phyloP scores from a whole-genome alignment of 2,113 vertebrate genomes.

The Ictalurus punctatus region DNA sequence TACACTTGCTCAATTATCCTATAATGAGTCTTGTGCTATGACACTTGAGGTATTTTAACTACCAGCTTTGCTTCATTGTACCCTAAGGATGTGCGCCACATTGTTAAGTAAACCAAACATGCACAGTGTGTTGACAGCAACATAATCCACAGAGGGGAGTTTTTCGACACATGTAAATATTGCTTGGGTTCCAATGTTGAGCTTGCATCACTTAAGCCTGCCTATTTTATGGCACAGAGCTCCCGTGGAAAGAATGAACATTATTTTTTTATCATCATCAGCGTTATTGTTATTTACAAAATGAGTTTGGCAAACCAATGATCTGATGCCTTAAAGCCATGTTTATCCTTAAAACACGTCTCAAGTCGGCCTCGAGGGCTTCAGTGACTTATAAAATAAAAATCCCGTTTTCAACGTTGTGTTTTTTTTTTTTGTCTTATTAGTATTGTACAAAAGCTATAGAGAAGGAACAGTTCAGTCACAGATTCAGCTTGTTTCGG shows the following conservation, averaged over 20 bases:
- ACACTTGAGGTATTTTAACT: slow-evolving; percentile 19
- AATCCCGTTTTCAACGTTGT: slow-evolving; percentile 85
- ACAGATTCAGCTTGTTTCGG: slow-evolving; percentile 77
- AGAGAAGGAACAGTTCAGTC: slow-evolving; percentile 89
- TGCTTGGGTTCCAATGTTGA: slow-evolving; percentile 71
- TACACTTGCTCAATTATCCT: neutral
- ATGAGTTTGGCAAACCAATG: slow-evolving; percentile 77
- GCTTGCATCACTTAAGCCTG: slow-evolving; percentile 81
- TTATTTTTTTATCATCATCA: slow-evolving; percentile 71
- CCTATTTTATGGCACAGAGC: slow-evolving; percentile 94
- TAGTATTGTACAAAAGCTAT: slow-evolving; percentile 96
- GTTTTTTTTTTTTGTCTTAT: slow-evolving; percentile 57
- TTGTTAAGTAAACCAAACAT: slow-evolving; percentile 22
- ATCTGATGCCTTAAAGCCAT: slow-evolving; percentile 93
- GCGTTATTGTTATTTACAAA: slow-evolving; percentile 93
- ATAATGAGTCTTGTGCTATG: neutral
- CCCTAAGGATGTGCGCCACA: slow-evolving; percentile 9
- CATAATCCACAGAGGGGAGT: neutral
- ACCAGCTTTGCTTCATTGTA: neutral
- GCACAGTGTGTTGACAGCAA: slow-evolving; percentile 21
- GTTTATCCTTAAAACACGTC: slow-evolving; percentile 85
- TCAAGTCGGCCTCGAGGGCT: slow-evolving; percentile 88
- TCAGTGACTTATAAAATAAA: slow-evolving; percentile 98
- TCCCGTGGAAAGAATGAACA: slow-evolving; percentile 83
- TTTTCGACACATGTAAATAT: slow-evolving; percentile 66